A percentile compares a stretch with the other conserved stretches of the same genome.
Conservation (phyloP, 2,113 vertebrate species). For the Nestor notabilis region DNA sequence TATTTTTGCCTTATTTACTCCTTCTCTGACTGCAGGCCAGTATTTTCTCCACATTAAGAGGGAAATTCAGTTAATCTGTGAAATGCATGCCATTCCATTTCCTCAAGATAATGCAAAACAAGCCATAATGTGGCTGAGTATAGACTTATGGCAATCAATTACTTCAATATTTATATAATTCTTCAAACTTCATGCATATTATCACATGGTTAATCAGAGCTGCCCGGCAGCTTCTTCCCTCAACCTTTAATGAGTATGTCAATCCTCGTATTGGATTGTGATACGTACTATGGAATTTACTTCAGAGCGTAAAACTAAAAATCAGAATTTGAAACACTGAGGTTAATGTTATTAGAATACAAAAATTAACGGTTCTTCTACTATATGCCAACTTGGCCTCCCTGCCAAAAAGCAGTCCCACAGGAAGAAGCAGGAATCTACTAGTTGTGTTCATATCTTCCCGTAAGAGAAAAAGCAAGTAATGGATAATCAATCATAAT, state of each 20-base stretch:
- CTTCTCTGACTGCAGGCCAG: neutral
- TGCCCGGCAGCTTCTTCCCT: neutral
- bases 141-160: neutral
- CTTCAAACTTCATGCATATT: neutral
- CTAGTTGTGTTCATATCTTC: neutral
- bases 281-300: neutral
- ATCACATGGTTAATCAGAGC: neutral
- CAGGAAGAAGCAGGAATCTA: neutral
- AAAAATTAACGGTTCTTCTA: neutral
- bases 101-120: neutral
- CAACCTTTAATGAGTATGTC: neutral
- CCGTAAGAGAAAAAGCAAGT: neutral
- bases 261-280: neutral
- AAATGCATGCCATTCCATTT: neutral
- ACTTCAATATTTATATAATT: conserved; percentile 5
- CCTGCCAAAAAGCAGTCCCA: neutral
- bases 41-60: neutral
- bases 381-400: neutral
- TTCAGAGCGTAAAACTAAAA: neutral
- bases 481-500: neutral
- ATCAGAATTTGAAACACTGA: neutral
- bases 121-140: neutral
- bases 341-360: neutral
- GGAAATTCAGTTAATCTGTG: conserved; percentile 9
- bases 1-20: neutral